phyloP scores from a whole-genome alignment of 2,113 vertebrate genomes.

The Neoarius graeffei region DNA sequence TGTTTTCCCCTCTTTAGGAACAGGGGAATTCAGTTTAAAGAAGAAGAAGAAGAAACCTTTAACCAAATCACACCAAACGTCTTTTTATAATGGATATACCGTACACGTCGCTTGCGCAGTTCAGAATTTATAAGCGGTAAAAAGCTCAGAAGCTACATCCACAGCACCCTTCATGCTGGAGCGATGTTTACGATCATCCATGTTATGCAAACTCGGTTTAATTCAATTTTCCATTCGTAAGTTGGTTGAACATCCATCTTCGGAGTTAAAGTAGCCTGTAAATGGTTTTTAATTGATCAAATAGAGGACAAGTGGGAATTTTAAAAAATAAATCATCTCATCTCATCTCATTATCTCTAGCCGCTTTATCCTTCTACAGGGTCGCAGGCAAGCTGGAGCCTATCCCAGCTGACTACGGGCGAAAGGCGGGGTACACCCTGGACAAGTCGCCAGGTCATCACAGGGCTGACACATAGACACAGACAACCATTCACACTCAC shows the following conservation, averaged over 20 bases:
- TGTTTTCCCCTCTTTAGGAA: constrained; percentile 67
- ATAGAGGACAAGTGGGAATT: not conserved
- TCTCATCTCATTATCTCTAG: too few species aligned
- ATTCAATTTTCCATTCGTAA: not conserved
- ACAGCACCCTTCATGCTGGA: not conserved
- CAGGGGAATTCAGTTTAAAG: too few species aligned
- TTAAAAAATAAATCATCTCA: too few species aligned
- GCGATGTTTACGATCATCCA: not conserved
- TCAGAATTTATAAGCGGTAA: not conserved
- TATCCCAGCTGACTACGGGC: too few species aligned
- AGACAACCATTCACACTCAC: too few species aligned
- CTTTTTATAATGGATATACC: not conserved
- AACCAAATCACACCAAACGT: not conserved
- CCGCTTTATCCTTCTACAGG: too few species aligned
- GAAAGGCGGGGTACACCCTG: too few species aligned
- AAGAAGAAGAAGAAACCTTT: too few species aligned
- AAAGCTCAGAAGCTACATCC: not conserved
- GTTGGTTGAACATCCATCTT: not conserved
- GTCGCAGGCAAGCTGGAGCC: too few species aligned
- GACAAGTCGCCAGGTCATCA: too few species aligned
- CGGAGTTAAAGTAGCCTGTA: not conserved
- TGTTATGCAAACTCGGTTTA: not conserved
- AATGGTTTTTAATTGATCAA: not conserved
- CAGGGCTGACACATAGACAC: too few species aligned
- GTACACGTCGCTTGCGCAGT: too few species aligned